Evolutionary conservation across 2,888 invertebrate genomes (phyloP), one percentile per base, ranked within the genome.

Genomic region (Amphipoea lucens): DNA sequence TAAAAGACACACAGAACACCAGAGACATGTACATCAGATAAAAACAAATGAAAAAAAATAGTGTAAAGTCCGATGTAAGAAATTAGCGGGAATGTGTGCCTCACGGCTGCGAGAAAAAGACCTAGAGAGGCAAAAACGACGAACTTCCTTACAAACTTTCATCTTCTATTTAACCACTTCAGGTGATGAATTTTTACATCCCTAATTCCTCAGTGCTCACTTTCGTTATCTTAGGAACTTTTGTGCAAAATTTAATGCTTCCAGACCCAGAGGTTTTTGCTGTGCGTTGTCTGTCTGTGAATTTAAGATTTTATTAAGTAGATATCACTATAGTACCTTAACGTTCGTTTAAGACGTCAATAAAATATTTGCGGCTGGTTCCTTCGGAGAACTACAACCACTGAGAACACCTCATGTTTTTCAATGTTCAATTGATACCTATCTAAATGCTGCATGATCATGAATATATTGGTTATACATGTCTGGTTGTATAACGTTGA

Each of bases 311-410:
- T 54, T 54, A 54, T 20, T 54, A 20, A 54, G 23, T 12, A 6
- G 0, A 20, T 36, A 65, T 48, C 68, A 36, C 48, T 68, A 65
- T 40, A 68, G 17, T 57, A 23, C n/a, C 17, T 14, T n/a, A 17
- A 42, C 40, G 54, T 69, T 14, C 48, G 23, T 40, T 45, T 6
- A 78, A 71, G 62, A 62, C 54, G 78, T 84, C 81, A 84, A 78
- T 84, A 67, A 81, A 78, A 78, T 78, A 84, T 84, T 71, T 84
- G 70, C 48, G 54, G 78, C 78, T 71, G 23, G 60, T 29, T 70
- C 45, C 23, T 78, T 81, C 81, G 60, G 4, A 78, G 70, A 81
- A 83, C 36, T 83, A 78, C 36, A 78, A 62, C 60, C 42, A 62
- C 4, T 71, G 20, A 68, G 40, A 14, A 71, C 84, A 67, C 60